Evolutionary conservation across 2,797 vertebrate genomes (phyloP).

Genomic region (Silurus aristotelis): DNA sequence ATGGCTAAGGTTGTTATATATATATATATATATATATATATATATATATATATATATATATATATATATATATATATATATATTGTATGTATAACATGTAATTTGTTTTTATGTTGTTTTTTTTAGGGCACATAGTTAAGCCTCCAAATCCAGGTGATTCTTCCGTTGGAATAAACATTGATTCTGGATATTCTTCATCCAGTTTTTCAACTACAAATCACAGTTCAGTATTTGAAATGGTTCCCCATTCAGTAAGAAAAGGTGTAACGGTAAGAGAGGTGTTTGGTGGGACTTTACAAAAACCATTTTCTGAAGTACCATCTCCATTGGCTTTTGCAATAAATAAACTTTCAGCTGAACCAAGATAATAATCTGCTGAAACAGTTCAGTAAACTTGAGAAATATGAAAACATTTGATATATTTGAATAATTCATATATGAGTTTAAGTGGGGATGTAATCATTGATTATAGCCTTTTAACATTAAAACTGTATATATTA

Average conservation of each 20-base stretch:
- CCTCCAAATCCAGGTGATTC: conserved; percentile 17
- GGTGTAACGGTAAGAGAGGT: conserved; percentile 61
- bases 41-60: not conserved
- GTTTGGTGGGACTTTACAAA: conserved; percentile 51
- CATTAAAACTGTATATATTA: not conserved
- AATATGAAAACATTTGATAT: not conserved
- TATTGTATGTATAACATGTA: not conserved
- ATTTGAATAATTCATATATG: not conserved
- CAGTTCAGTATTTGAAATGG: conserved; percentile 69
- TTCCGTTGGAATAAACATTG: conserved; percentile 29
- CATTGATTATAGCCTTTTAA: too few relatives aligned
- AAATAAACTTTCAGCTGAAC: conserved; percentile 24
- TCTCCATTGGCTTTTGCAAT: conserved; percentile 41
- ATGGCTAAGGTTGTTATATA: not conserved
- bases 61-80: not conserved
- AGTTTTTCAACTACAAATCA: conserved; percentile 56
- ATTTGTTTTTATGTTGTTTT: not conserved
- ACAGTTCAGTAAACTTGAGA: not conserved
- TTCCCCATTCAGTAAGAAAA: conserved; percentile 52
- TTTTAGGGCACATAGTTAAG: conserved; percentile 59
- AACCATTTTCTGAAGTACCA: conserved; percentile 39
- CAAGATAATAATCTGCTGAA: conserved; percentile 1
- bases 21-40: not conserved
- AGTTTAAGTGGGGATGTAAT: not conserved
- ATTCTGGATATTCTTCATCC: conserved; percentile 28